Percentiles rank a stretch among this genome's conserved stretches.
Evolutionary conservation across 2,797 vertebrate genomes (phyloP).

Genomic region (Cyprinella venusta): DNA sequence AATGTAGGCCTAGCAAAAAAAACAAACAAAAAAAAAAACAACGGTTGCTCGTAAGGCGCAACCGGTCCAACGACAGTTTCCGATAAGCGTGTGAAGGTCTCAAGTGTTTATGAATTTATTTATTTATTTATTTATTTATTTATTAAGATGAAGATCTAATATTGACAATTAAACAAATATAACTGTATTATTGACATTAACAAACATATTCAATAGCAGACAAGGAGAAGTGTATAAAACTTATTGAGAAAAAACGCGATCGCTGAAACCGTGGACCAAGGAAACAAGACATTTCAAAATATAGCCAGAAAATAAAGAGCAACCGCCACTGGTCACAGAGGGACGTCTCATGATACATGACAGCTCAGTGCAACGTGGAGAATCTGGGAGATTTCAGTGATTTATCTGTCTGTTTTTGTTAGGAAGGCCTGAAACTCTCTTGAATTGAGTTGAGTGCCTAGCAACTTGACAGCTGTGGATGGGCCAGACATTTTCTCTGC

Average conservation of each 20-base stretch:
- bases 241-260: not conserved
- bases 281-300: conserved; percentile 2
- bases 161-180: not conserved
- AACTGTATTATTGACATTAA: not conserved
- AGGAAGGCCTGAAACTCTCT: conserved; percentile 19
- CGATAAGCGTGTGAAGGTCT: no score
- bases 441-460: conserved; percentile 5
- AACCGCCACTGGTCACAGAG: not conserved
- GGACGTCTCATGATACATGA: conserved; percentile 16
- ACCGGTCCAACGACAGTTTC: no score
- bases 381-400: conserved; percentile 15
- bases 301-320: conserved; percentile 24
- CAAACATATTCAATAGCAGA: not conserved
- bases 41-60: no score
- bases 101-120: no score
- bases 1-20: no score
- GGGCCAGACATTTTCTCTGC: not conserved
- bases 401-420: not conserved
- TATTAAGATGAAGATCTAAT: not conserved
- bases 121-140: no score
- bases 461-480: conserved; percentile 17
- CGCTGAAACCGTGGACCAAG: not conserved
- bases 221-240: not conserved
- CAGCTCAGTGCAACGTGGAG: not conserved
- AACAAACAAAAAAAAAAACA: no score